Evolutionary conservation across 2,888 invertebrate genomes (phyloP), one percentile per base, ranked within the genome.

Genomic region (Thymelicus sylvestris): DNA sequence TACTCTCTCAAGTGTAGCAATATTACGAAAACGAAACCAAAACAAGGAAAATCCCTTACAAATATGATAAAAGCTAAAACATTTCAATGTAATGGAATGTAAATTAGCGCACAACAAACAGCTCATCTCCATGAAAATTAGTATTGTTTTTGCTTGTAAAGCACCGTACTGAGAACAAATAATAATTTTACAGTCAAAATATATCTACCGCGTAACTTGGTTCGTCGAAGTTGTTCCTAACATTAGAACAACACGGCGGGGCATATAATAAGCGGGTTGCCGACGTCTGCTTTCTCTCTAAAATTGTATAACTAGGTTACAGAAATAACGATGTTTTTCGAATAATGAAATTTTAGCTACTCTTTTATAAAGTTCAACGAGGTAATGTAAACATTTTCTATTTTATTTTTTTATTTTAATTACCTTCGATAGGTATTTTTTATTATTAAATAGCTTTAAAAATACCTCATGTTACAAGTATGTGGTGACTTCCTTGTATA

Each of bases 261-360:
- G 74, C 79, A 80, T 79, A 80, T 81, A 82, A 81, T 81, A 82
- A 81, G 77, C 76, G 78, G 79, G 74, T 66, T 75, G 71, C 71
- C 68, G 69, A 75, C 73, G 73, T 78, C 78, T 82, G 82, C 81
- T 85, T 81, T 81, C 81, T 68, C 78, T 74, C 76, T 73, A 80
- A 24, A 82, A 80, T 79, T 83, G 78, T 75, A 77, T 77, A 74
- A 77, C 74, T 81, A 76, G 72, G 67, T 74, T 74, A 80, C 77
- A 77, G 75, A 77, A 82, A 81, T 83, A 79, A 79, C 78, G 74
- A 75, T 76, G 71, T 66, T 50, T 47, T 73, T 61, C 66, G 70
- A 73, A 74, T 73, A 74, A 65, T 48, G 50, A 50, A 61, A 55
- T 24, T 24, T 24, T 55, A 55, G 5, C 24, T 12, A 4, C 44